Conservation (phyloP, 2,797 vertebrate species). For the Helicolenus hilgendorfi region DNA sequence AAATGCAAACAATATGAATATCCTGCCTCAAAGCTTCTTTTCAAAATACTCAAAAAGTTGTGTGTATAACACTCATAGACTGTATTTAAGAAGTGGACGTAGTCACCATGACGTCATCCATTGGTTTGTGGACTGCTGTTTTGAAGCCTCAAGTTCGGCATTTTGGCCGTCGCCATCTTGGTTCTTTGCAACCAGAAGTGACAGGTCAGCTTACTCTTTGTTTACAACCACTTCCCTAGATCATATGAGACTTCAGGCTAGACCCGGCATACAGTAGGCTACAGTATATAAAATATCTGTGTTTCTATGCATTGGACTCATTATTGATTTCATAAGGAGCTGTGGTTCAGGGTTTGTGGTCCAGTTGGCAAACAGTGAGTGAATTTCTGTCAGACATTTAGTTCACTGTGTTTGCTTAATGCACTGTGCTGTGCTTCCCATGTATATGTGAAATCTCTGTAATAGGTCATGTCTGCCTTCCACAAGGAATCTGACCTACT, state of each 20-base stretch:
- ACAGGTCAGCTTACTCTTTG: neutral
- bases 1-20: neutral
- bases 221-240: neutral
- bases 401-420: constrained; percentile 17
- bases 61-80: neutral
- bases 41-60: neutral
- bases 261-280: neutral
- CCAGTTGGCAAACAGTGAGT: neutral
- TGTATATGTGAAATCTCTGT: constrained; percentile 19
- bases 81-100: too few relatives aligned
- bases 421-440: neutral
- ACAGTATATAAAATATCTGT: neutral
- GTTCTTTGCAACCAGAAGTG: too few relatives aligned
- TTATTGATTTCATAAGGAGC: neutral
- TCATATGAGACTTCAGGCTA: neutral
- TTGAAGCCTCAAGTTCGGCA: too few relatives aligned
- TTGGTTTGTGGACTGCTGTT: too few relatives aligned
- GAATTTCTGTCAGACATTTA: constrained; percentile 25
- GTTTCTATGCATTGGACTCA: neutral
- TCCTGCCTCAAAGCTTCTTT: neutral
- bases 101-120: too few relatives aligned
- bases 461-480: constrained; percentile 4
- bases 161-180: too few relatives aligned
- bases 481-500: constrained; percentile 21
- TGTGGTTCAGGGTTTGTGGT: neutral